phyloP scores from a whole-genome alignment of 2,888 invertebrate genomes.

The Hypomecis punctinalis region DNA sequence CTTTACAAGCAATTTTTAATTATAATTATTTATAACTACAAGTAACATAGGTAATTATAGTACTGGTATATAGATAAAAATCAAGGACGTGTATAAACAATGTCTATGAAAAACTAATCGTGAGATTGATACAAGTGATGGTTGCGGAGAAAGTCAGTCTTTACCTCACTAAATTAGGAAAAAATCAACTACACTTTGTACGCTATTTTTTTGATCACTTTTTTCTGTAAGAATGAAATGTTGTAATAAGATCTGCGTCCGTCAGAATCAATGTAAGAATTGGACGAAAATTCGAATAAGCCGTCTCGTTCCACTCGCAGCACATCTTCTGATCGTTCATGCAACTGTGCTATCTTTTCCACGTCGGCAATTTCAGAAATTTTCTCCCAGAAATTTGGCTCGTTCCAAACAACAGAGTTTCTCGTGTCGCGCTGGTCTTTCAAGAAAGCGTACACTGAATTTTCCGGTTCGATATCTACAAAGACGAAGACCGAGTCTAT shows the following conservation, averaged over 20 bases:
- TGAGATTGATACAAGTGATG: constrained; percentile 52
- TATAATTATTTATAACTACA: constrained; percentile 46
- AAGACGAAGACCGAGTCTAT: constrained; percentile 73
- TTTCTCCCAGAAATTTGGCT: constrained; percentile 71
- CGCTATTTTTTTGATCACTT: constrained; percentile 46
- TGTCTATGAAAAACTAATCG: constrained; percentile 46
- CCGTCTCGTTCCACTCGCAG: constrained; percentile 7
- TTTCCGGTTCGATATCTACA: constrained; percentile 72
- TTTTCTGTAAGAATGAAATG: constrained; percentile 6
- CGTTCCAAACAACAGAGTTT: constrained; percentile 70
- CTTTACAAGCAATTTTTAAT: constrained; percentile 58
- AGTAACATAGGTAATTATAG: constrained; percentile 31
- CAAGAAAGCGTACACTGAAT: constrained; percentile 76
- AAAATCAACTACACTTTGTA: constrained; percentile 73
- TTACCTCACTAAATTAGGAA: constrained; percentile 76
- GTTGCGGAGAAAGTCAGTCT: constrained; percentile 78
- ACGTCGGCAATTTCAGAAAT: constrained; percentile 55
- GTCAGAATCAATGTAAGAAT: constrained; percentile 9
- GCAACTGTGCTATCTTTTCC: constrained; percentile 28
- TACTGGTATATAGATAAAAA: constrained; percentile 30
- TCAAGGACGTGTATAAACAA: constrained; percentile 46
- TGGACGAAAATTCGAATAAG: neutral
- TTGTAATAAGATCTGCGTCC: constrained; percentile 2
- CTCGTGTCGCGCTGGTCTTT: constrained; percentile 71
- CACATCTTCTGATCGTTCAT: constrained; percentile 32